Conservation (phyloP, 2,888 invertebrate genomes). For the Thereva nobilitata region DNA sequence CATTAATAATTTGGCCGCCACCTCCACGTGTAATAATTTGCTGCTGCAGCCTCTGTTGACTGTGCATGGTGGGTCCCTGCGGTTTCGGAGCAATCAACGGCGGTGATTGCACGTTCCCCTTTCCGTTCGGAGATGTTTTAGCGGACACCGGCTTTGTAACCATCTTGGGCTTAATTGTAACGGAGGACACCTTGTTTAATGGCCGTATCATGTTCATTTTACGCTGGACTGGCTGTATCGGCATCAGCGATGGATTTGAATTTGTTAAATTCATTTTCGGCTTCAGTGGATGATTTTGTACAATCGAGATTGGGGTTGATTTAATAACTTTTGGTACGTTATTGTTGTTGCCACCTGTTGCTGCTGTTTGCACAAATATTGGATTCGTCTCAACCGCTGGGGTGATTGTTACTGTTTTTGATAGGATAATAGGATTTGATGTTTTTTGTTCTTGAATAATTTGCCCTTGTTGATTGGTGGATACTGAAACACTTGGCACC, state of each 20-base stretch:
- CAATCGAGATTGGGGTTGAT: conserved; percentile 24
- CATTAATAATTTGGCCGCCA: conserved; percentile 19
- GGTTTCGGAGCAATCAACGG: conserved; percentile 54
- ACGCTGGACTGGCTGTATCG: conserved; percentile 40
- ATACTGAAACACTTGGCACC: conserved; percentile 47
- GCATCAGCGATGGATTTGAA: conserved; percentile 18
- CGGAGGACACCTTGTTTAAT: conserved; percentile 36
- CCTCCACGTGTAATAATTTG: conserved; percentile 14
- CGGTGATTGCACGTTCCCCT: conserved; percentile 46
- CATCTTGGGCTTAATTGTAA: conserved; percentile 43
- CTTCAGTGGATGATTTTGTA: conserved; percentile 37
- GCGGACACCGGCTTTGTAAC: conserved; percentile 38
- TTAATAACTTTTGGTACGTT: conserved; percentile 27
- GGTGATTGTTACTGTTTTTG: conserved; percentile 32
- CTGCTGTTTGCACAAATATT: conserved; percentile 17
- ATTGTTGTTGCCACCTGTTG: conserved; percentile 24
- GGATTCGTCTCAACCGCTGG: conserved; percentile 23
- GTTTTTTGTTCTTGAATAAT: conserved; percentile 26
- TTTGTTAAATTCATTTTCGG: conserved; percentile 29
- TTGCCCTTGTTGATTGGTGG: conserved; percentile 30
- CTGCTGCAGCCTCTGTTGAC: conserved; percentile 17
- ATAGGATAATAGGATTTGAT: conserved; percentile 27
- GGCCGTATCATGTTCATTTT: conserved; percentile 42
- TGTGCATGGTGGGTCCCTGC: conserved; percentile 46
- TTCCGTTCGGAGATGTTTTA: conserved; percentile 48